Percentiles rank a stretch among this genome's conserved stretches.
Conservation (phyloP, 2,888 invertebrate genomes). For the Oscheius onirici region DNA sequence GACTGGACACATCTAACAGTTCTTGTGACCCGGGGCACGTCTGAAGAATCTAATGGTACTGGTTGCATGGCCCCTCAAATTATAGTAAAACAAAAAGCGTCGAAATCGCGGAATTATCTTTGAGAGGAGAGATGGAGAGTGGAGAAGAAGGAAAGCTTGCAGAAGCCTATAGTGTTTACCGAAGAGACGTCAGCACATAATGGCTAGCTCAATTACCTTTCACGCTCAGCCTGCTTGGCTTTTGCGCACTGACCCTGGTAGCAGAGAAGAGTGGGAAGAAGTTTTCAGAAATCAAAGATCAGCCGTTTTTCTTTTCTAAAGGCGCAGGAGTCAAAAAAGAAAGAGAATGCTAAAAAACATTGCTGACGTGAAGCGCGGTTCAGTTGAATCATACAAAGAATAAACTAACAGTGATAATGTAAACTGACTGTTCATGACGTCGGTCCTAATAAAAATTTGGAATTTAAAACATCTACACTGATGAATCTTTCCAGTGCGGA, state of each 20-base stretch:
- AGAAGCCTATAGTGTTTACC: conserved; percentile 24
- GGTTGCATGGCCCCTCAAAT: conserved; percentile 2
- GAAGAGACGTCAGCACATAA: conserved; percentile 22
- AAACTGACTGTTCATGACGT: too few relatives aligned
- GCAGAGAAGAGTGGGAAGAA: background rate
- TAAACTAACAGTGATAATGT: too few relatives aligned
- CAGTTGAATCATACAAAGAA: too few relatives aligned
- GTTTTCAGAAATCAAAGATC: background rate
- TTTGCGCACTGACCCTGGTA: background rate
- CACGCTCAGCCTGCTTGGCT: conserved; percentile 13
- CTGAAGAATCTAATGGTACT: conserved; percentile 20
- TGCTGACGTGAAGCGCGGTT: too few relatives aligned
- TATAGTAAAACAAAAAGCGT: background rate
- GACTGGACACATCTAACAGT: conserved; percentile 9
- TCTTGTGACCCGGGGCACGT: conserved; percentile 4
- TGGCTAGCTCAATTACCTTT: conserved; percentile 25
- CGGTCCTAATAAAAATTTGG: too few relatives aligned
- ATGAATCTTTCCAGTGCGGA: too few relatives aligned
- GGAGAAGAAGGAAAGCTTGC: background rate
- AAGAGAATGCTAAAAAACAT: background rate
- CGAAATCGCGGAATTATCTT: background rate
- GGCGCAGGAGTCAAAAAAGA: background rate
- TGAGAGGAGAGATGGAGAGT: background rate
- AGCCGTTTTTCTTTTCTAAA: too few relatives aligned
- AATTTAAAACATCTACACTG: too few relatives aligned